These are phyloP conservation scores for Etia nguti DNA, from an alignment of 2,113 vertebrate genomes.

Conservation along the genomic window DNA sequence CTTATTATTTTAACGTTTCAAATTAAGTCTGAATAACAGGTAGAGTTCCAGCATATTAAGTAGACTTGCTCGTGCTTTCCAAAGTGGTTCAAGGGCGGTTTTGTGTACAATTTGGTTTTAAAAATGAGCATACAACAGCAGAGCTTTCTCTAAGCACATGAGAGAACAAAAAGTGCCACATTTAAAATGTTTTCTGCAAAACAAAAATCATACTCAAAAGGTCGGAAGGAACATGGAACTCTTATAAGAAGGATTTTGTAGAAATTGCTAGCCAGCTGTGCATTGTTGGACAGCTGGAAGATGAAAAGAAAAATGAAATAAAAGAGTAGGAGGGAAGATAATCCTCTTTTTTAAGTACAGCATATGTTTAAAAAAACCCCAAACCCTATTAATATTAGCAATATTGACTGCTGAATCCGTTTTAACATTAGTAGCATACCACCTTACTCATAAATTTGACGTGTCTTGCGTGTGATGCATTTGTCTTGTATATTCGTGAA, in stretches of 20 bases:
- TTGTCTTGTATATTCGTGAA: not conserved
- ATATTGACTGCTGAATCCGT: not conserved
- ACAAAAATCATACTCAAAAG: not conserved
- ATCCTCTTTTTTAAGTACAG: not conserved
- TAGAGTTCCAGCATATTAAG: not conserved
- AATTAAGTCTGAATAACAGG: not conserved
- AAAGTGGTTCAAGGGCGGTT: not conserved
- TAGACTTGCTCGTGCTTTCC: not conserved
- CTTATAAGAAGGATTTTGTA: not conserved
- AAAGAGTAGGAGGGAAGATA: not conserved
- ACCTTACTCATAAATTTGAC: not conserved
- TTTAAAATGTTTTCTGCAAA: not conserved
- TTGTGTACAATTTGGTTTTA: not conserved
- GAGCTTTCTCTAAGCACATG: not conserved
- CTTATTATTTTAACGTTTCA: not conserved
- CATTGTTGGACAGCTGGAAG: not conserved
- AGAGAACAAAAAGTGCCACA: not conserved
- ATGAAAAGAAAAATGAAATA: not conserved
- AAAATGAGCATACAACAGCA: not conserved
- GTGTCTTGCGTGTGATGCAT: not conserved
- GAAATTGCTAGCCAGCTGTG: not conserved
- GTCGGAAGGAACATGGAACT: not conserved
- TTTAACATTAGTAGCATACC: not conserved
- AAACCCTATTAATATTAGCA: not conserved
- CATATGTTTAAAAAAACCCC: fast-evolving